Evolutionary conservation across 2,888 invertebrate species (phyloP), one percentile per base, ranked within the genome.

Genomic region (Hermaeophaga mercurialis): DNA sequence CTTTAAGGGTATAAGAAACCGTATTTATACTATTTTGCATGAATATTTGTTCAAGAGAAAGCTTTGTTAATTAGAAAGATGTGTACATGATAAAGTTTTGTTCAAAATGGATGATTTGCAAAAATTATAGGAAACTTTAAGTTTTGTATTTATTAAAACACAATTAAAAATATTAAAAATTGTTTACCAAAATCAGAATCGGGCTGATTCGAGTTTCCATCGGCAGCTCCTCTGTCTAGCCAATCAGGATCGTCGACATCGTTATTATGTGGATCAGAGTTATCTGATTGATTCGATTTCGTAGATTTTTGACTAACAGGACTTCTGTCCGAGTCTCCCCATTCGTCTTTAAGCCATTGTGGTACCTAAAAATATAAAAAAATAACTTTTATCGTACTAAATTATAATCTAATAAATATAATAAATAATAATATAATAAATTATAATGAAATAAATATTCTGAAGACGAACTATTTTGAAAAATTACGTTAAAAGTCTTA

Each of bases 201-300:
- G 24, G 90, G 91, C 73, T 90, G 91, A 75, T 89, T 89, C 11
- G 92, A 92, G 62, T 90, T 88, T 1, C 93, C 94, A 74, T 94
- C 94, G 0, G 86, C 90, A 3, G 88, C 85, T 2, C 89, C 90
- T 15, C 90, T 80, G 70, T 89, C 88, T 45, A 83, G 82, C 88
- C 89, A 90, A 64, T 88, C 87, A 18, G 86, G 77, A 56, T 81
- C 81, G 1, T 82, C 81, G 70, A 79, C 54, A 78, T 75, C 62
- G 77, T 81, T 45, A 73, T 78, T 75, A 76, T 82, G 43, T 75
- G 81, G 64, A 79, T 80, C 18, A 76, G 76, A 73, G 79, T 81
- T 70, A 79, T 82, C 76, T 75, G 82, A 70, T 64, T 66, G 68
- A 38, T 66, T 69, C 3, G 71, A 74, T 67, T 70, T 76, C n/a